Percentiles rank a stretch among this genome's conserved stretches.
Conservation (phyloP, 2,888 invertebrate genomes). For the Eilema depressum region DNA sequence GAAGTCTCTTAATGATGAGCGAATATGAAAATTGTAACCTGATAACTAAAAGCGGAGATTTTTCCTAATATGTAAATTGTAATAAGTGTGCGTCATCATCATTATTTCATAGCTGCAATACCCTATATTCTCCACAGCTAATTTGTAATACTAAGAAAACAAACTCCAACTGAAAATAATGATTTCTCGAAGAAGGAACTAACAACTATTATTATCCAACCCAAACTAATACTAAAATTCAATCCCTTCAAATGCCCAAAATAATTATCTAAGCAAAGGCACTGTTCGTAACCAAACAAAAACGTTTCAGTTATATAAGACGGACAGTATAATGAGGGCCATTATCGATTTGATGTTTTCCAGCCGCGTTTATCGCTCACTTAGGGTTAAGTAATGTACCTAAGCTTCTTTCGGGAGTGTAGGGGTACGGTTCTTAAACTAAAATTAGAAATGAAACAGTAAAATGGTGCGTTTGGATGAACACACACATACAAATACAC, state of each 20-base stretch:
- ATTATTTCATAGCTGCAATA: background rate
- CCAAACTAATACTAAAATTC: background rate
- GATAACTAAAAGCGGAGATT: no score
- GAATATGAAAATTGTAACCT: no score
- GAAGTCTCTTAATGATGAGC: no score
- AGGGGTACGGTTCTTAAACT: conserved; percentile 27
- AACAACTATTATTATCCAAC: background rate
- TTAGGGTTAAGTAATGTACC: conserved; percentile 50
- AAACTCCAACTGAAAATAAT: background rate
- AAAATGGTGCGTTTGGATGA: conserved; percentile 15
- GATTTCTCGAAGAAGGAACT: background rate
- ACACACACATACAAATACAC: background rate
- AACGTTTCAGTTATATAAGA: conserved; percentile 40
- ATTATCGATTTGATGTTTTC: conserved; percentile 56
- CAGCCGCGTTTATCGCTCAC: conserved; percentile 51
- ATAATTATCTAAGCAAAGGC: conserved; percentile 19
- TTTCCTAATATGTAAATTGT: no score
- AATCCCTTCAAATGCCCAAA: conserved; percentile 7
- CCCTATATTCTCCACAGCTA: background rate
- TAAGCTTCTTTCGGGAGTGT: conserved; percentile 28
- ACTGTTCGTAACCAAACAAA: conserved; percentile 23
- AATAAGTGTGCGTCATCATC: no score
- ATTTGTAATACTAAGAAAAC: background rate
- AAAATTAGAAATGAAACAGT: conserved; percentile 45
- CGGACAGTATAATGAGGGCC: conserved; percentile 44